Percentiles rank a stretch among this genome's conserved stretches.
These are phyloP conservation scores for Mormoops blainvillei DNA, from an alignment of 2,113 vertebrate genomes.

Conservation along the genomic window DNA sequence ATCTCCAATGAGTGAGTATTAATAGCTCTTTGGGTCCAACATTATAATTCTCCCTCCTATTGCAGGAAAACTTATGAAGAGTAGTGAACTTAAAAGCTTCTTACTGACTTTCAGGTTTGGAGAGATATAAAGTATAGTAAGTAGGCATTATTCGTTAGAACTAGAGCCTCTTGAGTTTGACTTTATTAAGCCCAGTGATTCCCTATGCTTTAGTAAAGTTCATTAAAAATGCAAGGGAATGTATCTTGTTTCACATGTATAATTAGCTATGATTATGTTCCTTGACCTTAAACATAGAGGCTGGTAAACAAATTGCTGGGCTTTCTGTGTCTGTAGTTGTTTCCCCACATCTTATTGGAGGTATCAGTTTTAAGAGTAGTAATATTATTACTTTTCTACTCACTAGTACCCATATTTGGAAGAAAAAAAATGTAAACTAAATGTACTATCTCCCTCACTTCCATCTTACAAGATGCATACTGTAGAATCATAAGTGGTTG, in stretches of 20 bases:
- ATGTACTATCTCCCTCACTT: not conserved
- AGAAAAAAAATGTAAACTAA: not conserved
- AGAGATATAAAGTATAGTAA: not conserved
- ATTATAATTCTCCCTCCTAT: conserved; percentile 12
- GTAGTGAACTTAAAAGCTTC: conserved; percentile 6
- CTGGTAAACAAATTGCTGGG: not conserved
- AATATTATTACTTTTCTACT: conserved; percentile 19
- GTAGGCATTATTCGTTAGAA: not conserved
- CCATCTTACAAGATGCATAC: not conserved
- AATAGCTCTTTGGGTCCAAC: conserved; percentile 44
- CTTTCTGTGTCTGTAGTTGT: conserved; percentile 27
- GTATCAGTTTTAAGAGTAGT: not conserved
- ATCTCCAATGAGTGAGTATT: conserved; percentile 95
- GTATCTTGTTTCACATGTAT: conserved; percentile 2
- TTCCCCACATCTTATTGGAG: not conserved
- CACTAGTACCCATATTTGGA: not conserved
- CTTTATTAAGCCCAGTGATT: not conserved
- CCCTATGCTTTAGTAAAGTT: not conserved
- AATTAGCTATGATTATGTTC: not conserved
- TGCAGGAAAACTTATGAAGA: not conserved
- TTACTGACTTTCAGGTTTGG: not conserved
- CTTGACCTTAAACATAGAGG: not conserved
- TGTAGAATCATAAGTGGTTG: not conserved
- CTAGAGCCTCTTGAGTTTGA: not conserved
- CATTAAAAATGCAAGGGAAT: conserved; percentile 18